Evolutionary conservation across 2,888 invertebrate species (phyloP), one percentile per base, ranked within the genome.

Genomic region (Mylabris sibirica): DNA sequence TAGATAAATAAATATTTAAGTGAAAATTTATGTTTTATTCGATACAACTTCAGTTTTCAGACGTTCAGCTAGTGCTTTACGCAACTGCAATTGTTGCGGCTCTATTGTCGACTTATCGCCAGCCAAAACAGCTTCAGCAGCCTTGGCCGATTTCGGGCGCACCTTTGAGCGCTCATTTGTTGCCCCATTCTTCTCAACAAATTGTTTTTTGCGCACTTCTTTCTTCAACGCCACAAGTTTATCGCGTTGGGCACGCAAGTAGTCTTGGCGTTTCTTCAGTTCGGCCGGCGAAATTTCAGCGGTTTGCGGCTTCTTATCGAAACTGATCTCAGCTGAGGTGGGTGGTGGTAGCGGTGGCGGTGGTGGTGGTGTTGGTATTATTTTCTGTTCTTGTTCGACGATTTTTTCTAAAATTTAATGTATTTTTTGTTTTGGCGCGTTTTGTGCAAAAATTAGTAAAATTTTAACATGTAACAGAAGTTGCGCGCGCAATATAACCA

Each of bases 141-240:
- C 91, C 72, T 89, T 89, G 0, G 95, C 93, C 0, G 95, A 95
- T 67, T 90, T 90, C 0, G 95, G 95, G 35, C 92, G 82, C 5
- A 74, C 69, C 60, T 75, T 78, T 0, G 72, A 60, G 9, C 64
- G 68, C 11, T 67, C 71, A 76, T 84, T 85, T 69, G 82, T 78
- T 4, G 14, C 44, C 60, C 87, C 87, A 0, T 85, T 85, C 64
- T 91, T 90, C 14, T 88, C 89, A 41, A 89, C 90, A 8, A 97
- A 86, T 81, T 94, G 91, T 76, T 93, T 92, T 80, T 94, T 93
- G 22, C 98, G 89, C 24, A 93, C 96, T 81, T 93, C 92, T 80
- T 93, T 94, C 85, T 98, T 98, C 80, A 97, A 86, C 22, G 93
- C 93, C 59, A 98, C 88, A 64, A 98, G 88, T 82, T 97, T 96